Evolutionary conservation across 2,113 vertebrate genomes (phyloP).

Genomic region (Cranoglanis bouderius): DNA sequence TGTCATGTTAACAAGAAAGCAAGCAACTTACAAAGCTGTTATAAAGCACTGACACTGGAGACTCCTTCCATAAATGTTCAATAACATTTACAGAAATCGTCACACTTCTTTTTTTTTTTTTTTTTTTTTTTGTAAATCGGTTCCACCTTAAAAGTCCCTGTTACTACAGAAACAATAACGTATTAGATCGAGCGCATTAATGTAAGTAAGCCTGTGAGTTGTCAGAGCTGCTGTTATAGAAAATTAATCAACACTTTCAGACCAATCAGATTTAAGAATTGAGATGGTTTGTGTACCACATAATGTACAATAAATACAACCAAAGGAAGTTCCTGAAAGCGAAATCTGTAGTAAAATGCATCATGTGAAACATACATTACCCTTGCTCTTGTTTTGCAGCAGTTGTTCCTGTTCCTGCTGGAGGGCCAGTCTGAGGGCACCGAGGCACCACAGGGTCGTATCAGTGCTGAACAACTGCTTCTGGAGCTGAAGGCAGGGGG

Average conservation of each 20-base stretch:
- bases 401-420: slow-evolving; percentile 74
- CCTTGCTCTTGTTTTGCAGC: slow-evolving; percentile 50
- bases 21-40: too few species aligned
- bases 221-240: too few species aligned
- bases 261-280: background rate
- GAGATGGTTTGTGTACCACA: background rate
- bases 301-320: background rate
- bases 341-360: background rate
- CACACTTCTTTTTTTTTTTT: too few species aligned
- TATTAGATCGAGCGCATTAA: background rate
- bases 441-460: slow-evolving; percentile 49
- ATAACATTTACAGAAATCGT: too few species aligned
- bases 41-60: background rate
- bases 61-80: background rate
- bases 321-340: background rate
- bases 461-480: slow-evolving; percentile 69
- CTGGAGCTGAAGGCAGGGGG: slow-evolving; percentile 71
- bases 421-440: slow-evolving; percentile 54
- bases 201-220: background rate
- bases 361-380: background rate
- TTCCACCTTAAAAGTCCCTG: background rate
- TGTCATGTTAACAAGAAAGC: too few species aligned
- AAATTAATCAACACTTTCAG: background rate
- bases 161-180: background rate
- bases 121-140: too few species aligned